Conservation (phyloP, 2,113 vertebrate genomes). For the Lepus europaeus region DNA sequence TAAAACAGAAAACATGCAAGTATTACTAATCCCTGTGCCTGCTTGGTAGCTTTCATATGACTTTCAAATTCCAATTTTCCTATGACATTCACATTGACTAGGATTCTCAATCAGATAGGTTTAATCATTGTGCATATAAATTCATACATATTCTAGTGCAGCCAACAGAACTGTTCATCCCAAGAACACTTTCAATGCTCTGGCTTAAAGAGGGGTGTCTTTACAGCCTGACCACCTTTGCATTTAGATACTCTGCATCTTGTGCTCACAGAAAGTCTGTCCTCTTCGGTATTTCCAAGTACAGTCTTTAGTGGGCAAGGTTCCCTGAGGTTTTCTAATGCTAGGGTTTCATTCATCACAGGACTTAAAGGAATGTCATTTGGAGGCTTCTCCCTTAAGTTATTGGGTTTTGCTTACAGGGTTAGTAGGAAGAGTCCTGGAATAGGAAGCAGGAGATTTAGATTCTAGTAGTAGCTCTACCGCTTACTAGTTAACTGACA, state of each 20-base stretch:
- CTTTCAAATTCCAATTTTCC: constrained; percentile 13
- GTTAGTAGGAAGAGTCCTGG: not conserved
- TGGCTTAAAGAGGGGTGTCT: not conserved
- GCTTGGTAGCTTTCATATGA: not conserved
- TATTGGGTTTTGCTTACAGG: not conserved
- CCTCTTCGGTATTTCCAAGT: not conserved
- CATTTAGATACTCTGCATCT: constrained; percentile 10
- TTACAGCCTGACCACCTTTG: not conserved
- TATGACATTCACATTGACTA: not conserved
- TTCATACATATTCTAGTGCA: constrained; percentile 16
- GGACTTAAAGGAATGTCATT: not conserved
- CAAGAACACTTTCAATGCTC: constrained; percentile 13
- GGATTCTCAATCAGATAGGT: constrained; percentile 6
- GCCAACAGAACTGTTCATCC: constrained; percentile 29
- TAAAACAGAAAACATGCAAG: not conserved
- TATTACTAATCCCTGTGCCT: not conserved
- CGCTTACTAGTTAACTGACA: constrained; percentile 39
- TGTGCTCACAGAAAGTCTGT: not conserved
- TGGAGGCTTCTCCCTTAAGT: not conserved
- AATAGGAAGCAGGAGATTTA: constrained; percentile 41
- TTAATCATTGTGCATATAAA: constrained; percentile 55
- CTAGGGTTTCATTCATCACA: constrained; percentile 42
- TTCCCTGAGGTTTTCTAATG: not conserved
- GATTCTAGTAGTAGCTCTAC: constrained; percentile 36
- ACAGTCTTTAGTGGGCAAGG: not conserved